Conservation (phyloP, 2,797 vertebrate genomes). For the Octomys mimax region DNA sequence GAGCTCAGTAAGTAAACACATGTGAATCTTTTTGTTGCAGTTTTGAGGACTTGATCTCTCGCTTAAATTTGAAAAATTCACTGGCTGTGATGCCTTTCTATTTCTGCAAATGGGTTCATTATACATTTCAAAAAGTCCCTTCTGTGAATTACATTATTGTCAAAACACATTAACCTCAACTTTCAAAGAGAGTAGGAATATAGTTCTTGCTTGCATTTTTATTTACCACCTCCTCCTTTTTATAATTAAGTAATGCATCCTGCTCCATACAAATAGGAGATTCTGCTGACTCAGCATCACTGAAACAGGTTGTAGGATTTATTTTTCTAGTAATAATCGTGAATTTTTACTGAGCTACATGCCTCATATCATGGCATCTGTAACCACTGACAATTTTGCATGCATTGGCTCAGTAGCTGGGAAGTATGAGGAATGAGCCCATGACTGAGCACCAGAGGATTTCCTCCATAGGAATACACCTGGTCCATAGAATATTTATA, state of each 20-base stretch:
- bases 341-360: background rate
- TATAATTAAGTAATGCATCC: background rate
- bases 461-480: background rate
- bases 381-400: background rate
- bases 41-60: slow-evolving; percentile 49
- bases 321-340: slow-evolving; percentile 40
- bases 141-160: slow-evolving; percentile 50
- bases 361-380: background rate
- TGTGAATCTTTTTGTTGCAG: slow-evolving; percentile 4
- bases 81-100: background rate
- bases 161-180: background rate
- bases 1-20: slow-evolving; percentile 8
- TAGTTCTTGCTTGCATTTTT: slow-evolving; percentile 31
- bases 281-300: background rate
- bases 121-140: background rate
- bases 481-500: background rate
- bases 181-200: slow-evolving; percentile 27
- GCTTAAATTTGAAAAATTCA: slow-evolving; percentile 41
- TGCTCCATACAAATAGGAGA: background rate
- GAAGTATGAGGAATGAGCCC: background rate
- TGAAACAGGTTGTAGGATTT: background rate
- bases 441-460: background rate
- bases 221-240: background rate
- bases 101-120: slow-evolving; percentile 1
- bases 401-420: background rate